Percentiles rank a stretch among this genome's conserved stretches.
These are phyloP conservation scores for Hipparchia semele DNA, from an alignment of 2,888 invertebrate genomes.

Conservation along the genomic window DNA sequence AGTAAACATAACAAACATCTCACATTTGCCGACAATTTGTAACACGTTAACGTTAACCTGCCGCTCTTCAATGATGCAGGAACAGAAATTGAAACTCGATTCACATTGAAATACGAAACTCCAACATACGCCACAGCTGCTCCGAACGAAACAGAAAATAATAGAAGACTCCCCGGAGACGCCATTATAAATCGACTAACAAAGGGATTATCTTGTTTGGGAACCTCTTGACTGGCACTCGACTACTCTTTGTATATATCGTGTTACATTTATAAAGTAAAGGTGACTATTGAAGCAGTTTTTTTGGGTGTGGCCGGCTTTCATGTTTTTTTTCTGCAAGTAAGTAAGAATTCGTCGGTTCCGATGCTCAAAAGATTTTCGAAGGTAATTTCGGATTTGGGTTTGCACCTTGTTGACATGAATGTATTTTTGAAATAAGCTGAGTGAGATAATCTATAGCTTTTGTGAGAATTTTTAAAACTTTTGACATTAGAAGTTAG, in stretches of 20 bases:
- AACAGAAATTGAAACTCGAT: slow-evolving; percentile 71
- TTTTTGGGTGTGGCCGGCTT: slow-evolving; percentile 65
- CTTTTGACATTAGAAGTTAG: neutral
- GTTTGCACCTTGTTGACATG: slow-evolving; percentile 25
- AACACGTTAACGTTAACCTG: slow-evolving; percentile 20
- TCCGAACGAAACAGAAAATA: slow-evolving; percentile 74
- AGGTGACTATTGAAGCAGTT: slow-evolving; percentile 67
- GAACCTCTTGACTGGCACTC: slow-evolving; percentile 79
- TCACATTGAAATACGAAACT: slow-evolving; percentile 76
- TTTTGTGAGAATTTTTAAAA: neutral
- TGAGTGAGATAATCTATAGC: slow-evolving; percentile 9
- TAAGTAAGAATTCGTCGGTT: slow-evolving; percentile 58
- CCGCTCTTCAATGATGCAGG: slow-evolving; percentile 40
- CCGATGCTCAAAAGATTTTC: slow-evolving; percentile 11
- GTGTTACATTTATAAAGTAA: slow-evolving; percentile 66
- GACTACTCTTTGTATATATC: slow-evolving; percentile 71
- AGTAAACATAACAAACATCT: neutral
- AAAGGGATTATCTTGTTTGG: slow-evolving; percentile 78
- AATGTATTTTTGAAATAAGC: neutral
- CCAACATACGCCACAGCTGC: slow-evolving; percentile 71
- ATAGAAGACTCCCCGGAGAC: slow-evolving; percentile 73
- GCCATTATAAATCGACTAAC: slow-evolving; percentile 66
- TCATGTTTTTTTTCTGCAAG: slow-evolving; percentile 44
- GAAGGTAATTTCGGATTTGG: slow-evolving; percentile 62
- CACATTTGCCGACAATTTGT: slow-evolving; percentile 18